Conservation (phyloP, 2,888 invertebrate species). For the Molorchus minor region DNA sequence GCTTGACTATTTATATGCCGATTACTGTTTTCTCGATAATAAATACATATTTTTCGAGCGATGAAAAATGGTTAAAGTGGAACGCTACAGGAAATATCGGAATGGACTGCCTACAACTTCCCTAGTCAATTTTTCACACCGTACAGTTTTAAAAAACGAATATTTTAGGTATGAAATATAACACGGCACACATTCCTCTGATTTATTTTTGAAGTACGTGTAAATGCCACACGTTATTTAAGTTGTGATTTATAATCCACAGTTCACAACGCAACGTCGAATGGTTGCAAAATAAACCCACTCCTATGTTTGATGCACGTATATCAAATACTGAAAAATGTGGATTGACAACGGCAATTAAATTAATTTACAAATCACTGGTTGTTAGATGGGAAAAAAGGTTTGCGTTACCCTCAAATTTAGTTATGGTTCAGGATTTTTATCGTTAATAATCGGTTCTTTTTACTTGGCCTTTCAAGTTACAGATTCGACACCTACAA, state of each 20-base stretch:
- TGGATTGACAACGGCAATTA: constrained; percentile 27
- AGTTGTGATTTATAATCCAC: constrained; percentile 42
- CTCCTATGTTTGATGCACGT: constrained; percentile 23
- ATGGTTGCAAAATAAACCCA: constrained; percentile 35
- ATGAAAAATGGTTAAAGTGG: too few species aligned
- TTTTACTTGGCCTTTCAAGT: too few species aligned
- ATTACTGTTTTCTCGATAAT: too few species aligned
- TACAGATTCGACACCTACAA: too few species aligned
- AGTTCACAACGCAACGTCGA: too few species aligned
- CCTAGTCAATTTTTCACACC: constrained; percentile 43
- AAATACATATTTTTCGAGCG: too few species aligned
- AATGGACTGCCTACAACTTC: constrained; percentile 34
- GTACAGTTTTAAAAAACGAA: constrained; percentile 39
- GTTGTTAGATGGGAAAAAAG: too few species aligned
- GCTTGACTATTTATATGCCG: too few species aligned
- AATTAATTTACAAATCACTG: too few species aligned
- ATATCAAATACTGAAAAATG: constrained; percentile 21
- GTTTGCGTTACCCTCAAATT: too few species aligned
- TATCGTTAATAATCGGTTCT: too few species aligned
- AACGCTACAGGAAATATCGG: background rate
- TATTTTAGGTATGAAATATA: constrained; percentile 38
- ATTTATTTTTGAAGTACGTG: constrained; percentile 44
- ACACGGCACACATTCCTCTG: constrained; percentile 40
- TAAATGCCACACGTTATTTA: constrained; percentile 43
- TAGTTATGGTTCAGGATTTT: too few species aligned